Evolutionary conservation across 2,113 vertebrate genomes (phyloP).

Genomic region (Tachysurus vachellii): DNA sequence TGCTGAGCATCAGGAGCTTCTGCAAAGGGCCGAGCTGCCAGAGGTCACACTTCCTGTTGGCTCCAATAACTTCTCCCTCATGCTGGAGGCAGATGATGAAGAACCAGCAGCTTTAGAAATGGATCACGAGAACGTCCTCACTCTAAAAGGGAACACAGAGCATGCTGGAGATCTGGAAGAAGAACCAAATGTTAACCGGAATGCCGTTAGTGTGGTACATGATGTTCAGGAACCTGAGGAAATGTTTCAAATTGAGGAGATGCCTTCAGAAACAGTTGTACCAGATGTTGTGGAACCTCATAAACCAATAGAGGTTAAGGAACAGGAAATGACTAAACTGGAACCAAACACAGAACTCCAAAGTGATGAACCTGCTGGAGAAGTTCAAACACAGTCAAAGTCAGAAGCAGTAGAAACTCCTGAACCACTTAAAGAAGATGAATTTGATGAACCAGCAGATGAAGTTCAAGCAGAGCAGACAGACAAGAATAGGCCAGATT

Average conservation of each 20-base stretch:
- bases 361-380: not conserved
- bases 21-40: slow-evolving; percentile 64
- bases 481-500: slow-evolving; percentile 37
- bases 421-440: not conserved
- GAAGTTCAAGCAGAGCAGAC: not conserved
- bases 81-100: slow-evolving; percentile 83
- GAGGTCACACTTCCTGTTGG: slow-evolving; percentile 66
- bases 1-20: slow-evolving; percentile 71
- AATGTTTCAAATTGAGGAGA: slow-evolving; percentile 9
- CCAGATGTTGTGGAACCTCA: not conserved
- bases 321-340: not conserved
- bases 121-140: not conserved
- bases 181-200: not conserved
- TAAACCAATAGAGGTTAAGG: not conserved
- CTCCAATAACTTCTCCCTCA: slow-evolving; percentile 81
- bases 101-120: slow-evolving; percentile 32
- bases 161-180: not conserved
- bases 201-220: not conserved
- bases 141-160: not conserved
- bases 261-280: slow-evolving; percentile 10
- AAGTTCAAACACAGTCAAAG: not conserved
- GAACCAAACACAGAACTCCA: not conserved
- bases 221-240: not conserved
- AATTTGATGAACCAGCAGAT: not conserved
- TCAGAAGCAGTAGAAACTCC: slow-evolving; percentile 1